Evolutionary conservation across 2,888 invertebrate genomes (phyloP).

Genomic region (Tetanocera ferruginea): DNA sequence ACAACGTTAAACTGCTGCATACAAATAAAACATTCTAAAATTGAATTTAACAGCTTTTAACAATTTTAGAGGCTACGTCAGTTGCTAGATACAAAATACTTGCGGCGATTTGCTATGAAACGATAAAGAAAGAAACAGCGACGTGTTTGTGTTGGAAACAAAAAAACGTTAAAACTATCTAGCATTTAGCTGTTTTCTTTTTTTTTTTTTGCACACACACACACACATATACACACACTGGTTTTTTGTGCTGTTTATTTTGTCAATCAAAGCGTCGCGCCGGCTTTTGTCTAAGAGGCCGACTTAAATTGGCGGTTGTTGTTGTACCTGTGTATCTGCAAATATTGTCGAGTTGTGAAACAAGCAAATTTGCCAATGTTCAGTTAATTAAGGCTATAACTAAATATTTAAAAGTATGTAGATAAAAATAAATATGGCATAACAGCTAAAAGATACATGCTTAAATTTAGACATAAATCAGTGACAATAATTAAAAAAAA

Average conservation of each 20-base stretch:
- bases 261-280: conserved; percentile 15
- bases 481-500: too few species aligned
- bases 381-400: too few species aligned
- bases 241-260: neutral
- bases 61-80: neutral
- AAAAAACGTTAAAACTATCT: neutral
- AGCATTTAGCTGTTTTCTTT: neutral
- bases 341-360: neutral
- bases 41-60: neutral
- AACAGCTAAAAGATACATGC: neutral
- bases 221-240: too few species aligned
- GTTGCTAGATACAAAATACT: neutral
- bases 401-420: neutral
- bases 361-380: too few species aligned
- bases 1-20: neutral
- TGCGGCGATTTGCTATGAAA: too few species aligned
- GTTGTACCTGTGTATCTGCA: neutral
- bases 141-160: neutral
- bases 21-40: neutral
- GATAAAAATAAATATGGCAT: neutral
- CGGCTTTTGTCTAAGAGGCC: conserved; percentile 14
- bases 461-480: too few species aligned
- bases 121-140: neutral
- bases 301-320: neutral
- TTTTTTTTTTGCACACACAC: neutral